phyloP scores from a whole-genome alignment of 23 tunicate species.

The Halocynthia aurantium region DNA sequence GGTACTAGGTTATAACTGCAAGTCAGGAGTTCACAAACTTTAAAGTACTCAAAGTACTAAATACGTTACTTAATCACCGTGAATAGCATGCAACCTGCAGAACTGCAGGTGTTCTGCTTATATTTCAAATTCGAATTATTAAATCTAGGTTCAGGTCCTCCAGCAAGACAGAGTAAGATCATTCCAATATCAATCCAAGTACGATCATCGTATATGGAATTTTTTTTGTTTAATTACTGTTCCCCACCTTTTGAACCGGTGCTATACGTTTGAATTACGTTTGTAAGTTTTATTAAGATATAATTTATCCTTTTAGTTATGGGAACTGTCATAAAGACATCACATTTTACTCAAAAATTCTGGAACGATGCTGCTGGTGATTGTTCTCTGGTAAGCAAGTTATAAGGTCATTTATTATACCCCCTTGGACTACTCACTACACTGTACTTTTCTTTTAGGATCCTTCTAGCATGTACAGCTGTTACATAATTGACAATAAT shows the following conservation, averaged over 20 bases:
- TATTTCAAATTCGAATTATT: too few relatives aligned
- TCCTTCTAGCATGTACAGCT: constrained; percentile 11
- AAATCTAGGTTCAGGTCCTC: too few relatives aligned
- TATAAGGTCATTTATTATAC: too few relatives aligned
- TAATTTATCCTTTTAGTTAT: neutral
- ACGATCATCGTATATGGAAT: too few relatives aligned
- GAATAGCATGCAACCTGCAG: too few relatives aligned
- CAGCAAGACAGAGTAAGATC: too few relatives aligned
- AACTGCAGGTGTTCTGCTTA: too few relatives aligned
- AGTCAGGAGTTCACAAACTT: too few relatives aligned
- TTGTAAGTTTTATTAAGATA: neutral
- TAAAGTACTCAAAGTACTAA: too few relatives aligned
- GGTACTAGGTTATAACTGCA: too few relatives aligned
- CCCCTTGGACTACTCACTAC: neutral
- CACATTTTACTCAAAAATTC: neutral
- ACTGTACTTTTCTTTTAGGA: constrained; percentile 16
- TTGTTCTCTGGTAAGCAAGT: neutral
- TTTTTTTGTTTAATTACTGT: neutral
- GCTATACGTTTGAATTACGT: neutral
- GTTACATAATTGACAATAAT: constrained; percentile 56
- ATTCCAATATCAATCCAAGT: too few relatives aligned
- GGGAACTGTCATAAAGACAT: neutral
- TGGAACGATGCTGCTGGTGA: neutral
- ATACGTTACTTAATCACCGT: too few relatives aligned
- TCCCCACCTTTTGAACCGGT: constrained; percentile 1